phyloP scores from a whole-genome alignment of 2,113 vertebrate genomes.

The Tylochromis polylepis region DNA sequence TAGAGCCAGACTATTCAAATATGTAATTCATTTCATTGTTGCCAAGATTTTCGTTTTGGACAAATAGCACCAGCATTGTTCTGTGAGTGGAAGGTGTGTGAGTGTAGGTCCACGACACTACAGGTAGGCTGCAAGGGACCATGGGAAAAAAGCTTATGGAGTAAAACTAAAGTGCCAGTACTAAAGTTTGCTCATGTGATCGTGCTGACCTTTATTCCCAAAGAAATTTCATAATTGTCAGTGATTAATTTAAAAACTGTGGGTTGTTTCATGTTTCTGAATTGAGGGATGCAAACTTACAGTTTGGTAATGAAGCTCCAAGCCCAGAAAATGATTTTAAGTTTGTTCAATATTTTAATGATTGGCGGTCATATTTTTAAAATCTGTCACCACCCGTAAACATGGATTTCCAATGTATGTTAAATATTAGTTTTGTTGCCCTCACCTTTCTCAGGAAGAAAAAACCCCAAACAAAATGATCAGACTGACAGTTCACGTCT shows the following conservation, averaged over 20 bases:
- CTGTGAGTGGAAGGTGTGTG: neutral
- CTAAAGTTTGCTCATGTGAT: neutral
- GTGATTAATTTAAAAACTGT: neutral
- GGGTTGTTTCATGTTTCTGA: neutral
- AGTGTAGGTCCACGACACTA: neutral
- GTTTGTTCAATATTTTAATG: neutral
- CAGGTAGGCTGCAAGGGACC: neutral
- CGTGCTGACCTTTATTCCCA: fast-evolving
- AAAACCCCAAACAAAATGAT: neutral
- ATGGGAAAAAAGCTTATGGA: neutral
- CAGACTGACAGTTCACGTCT: constrained; percentile 24
- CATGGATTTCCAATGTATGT: neutral
- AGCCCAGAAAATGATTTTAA: neutral
- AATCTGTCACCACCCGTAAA: neutral
- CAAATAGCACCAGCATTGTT: neutral
- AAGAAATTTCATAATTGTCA: neutral
- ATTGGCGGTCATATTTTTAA: neutral
- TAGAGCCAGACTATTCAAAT: neutral
- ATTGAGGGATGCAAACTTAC: neutral
- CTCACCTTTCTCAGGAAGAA: neutral
- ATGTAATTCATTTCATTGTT: neutral
- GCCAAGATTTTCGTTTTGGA: neutral
- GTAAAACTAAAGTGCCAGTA: neutral
- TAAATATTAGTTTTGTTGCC: neutral
- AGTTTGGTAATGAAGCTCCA: neutral